Conservation (phyloP, 2,888 invertebrate genomes). For the Adelphocoris suturalis region DNA sequence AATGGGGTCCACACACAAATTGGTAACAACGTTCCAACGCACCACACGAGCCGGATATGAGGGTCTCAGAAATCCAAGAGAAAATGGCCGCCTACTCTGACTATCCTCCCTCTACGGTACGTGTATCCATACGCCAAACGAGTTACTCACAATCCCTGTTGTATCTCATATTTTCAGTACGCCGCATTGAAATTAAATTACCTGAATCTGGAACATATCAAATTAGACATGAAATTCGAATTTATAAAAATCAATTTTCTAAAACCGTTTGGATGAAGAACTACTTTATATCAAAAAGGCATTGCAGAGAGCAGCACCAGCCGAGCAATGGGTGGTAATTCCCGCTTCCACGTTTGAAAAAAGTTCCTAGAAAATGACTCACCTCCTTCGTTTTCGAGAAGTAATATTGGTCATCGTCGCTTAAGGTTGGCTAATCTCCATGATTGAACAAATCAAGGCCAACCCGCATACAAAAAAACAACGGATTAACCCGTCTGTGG, state of each 20-base stretch:
- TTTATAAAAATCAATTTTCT: not conserved
- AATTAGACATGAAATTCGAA: not conserved
- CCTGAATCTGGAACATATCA: not conserved
- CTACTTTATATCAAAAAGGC: constrained; percentile 29
- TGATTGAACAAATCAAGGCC: too few species aligned
- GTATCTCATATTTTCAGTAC: not conserved
- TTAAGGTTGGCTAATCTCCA: too few species aligned
- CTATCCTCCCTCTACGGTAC: constrained; percentile 45
- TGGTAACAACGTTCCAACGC: constrained; percentile 66
- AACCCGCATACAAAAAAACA: too few species aligned
- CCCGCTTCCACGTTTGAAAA: not conserved
- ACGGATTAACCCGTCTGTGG: too few species aligned
- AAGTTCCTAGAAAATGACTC: constrained; percentile 1
- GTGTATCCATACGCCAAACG: constrained; percentile 64
- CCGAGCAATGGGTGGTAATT: not conserved
- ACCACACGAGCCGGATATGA: constrained; percentile 68
- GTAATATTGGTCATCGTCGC: too few species aligned
- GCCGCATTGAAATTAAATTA: not conserved
- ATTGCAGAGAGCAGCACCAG: constrained; percentile 12
- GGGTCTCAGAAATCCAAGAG: constrained; percentile 40
- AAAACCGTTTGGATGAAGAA: not conserved
- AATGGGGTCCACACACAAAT: constrained; percentile 56
- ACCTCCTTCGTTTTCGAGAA: not conserved
- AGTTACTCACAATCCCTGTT: not conserved
- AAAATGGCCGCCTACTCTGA: constrained; percentile 66